Percentiles rank a stretch among this genome's conserved stretches.
These are phyloP conservation scores for Gonocerus acuteangulatus DNA, from an alignment of 2,888 invertebrate genomes.

Conservation along the genomic window DNA sequence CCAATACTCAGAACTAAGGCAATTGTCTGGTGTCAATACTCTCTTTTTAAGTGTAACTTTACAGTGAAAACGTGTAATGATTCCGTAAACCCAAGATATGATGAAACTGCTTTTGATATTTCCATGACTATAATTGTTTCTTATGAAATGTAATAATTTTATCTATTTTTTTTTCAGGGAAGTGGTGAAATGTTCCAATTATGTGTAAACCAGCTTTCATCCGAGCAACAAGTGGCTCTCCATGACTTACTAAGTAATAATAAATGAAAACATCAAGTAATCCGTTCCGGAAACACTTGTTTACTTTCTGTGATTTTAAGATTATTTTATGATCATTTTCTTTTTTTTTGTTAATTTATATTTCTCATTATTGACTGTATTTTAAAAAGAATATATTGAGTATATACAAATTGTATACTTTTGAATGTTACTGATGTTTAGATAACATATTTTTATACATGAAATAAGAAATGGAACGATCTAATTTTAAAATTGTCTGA, in stretches of 20 bases:
- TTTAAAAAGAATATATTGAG: conserved; percentile 21
- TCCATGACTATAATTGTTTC: background rate
- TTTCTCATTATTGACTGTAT: conserved; percentile 8
- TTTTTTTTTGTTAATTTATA: conserved; percentile 22
- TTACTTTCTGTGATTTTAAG: conserved; percentile 28
- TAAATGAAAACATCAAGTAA: conserved; percentile 16
- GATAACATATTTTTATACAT: conserved; percentile 26
- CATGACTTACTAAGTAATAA: conserved; percentile 56
- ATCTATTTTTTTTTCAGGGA: conserved; percentile 48
- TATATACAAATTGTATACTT: conserved; percentile 23
- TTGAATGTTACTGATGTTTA: conserved; percentile 15
- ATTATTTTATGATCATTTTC: conserved; percentile 19
- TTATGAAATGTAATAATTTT: no score
- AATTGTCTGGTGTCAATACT: no score
- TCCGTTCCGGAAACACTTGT: conserved; percentile 20
- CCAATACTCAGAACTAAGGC: no score
- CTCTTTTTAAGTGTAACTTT: no score
- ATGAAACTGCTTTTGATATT: conserved; percentile 41
- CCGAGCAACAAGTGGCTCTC: conserved; percentile 76
- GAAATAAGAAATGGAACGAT: conserved; percentile 10
- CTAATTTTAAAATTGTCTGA: conserved; percentile 14
- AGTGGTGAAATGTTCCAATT: conserved; percentile 72
- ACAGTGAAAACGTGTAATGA: no score
- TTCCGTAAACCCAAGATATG: no score
- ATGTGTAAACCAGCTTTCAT: conserved; percentile 65